Base-by-base conservation (phyloP, 2,888 invertebrate genomes). In the Epiblema foenella region DNA sequence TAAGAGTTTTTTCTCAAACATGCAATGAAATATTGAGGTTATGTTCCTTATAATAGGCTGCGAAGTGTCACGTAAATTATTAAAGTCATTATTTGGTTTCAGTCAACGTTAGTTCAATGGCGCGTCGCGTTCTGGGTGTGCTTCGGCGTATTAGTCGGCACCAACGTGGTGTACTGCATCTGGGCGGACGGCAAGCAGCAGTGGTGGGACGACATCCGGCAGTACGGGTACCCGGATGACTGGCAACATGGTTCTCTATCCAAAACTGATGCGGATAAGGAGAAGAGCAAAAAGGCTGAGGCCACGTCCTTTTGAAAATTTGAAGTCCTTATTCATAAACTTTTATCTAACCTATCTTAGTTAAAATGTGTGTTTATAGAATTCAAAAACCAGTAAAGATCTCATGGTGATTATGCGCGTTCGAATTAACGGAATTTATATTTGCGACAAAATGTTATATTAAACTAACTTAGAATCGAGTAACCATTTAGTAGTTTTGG, bases 41-140 rank as follows among this genome's bases (percentile, higher is more conserved):
- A n/a, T n/a, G n/a, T n/a, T n/a, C n/a, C n/a, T n/a, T n/a, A n/a
- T n/a, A n/a, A n/a, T n/a, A n/a, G n/a, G n/a, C n/a, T n/a, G n/a
- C n/a, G n/a, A 29, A 5, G 5, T 29, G 5, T 29, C 2, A 2
- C 15, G 9, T 49, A 7, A 49, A 42, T 4, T 42, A 42, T 15
- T 42, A 42, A n/a, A 46, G n/a, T 46, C 1, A 39, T 58, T 60
- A 12, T 39, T 54, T 69, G 77, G 77, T 92, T 93, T n/a, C 87
- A 95, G 95, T 94, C 95, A 77, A 94, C 94, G 10, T 76, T 95
- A 67, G 80, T 77, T 0, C 94, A 96, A 85, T 97, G 97, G 97
- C 89, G 95, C 12, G 80, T 94, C 0, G 96, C 96, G 0, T 97
- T 97, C 82, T 96, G 96, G 95, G 95, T 96, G 52, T 95, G 96